Conservation (phyloP, 2,113 vertebrate genomes). For the Hipposideros armiger region DNA sequence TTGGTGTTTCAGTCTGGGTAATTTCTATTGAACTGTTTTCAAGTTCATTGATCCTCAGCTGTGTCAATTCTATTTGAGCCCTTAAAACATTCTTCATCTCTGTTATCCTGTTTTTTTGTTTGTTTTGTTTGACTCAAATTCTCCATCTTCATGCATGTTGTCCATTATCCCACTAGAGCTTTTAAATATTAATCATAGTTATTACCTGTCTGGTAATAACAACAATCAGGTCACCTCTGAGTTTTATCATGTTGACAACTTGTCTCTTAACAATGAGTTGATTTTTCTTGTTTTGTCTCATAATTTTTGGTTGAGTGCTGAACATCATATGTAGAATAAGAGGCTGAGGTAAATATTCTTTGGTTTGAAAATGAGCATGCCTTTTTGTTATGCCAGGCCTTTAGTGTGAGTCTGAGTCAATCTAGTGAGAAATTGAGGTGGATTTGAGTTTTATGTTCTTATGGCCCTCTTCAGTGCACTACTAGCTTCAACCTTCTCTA, state of each 20-base stretch:
- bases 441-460: neutral
- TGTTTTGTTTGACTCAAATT: neutral
- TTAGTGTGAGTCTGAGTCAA: neutral
- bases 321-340: neutral
- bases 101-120: neutral
- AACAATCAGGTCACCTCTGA: neutral
- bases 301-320: neutral
- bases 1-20: neutral
- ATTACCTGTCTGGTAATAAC: neutral
- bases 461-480: neutral
- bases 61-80: neutral
- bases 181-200: neutral
- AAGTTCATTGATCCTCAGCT: neutral
- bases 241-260: neutral
- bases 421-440: neutral
- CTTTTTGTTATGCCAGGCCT: neutral
- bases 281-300: neutral
- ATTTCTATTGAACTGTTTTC: constrained; percentile 19
- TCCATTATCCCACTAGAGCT: neutral
- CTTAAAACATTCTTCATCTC: neutral
- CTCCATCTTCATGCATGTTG: neutral
- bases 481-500: neutral
- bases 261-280: neutral
- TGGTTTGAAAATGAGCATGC: neutral
- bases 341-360: neutral